These are phyloP conservation scores for Lordiphosa mommai DNA, from an alignment of 1,140 invertebrate genomes.

Conservation along the genomic window DNA sequence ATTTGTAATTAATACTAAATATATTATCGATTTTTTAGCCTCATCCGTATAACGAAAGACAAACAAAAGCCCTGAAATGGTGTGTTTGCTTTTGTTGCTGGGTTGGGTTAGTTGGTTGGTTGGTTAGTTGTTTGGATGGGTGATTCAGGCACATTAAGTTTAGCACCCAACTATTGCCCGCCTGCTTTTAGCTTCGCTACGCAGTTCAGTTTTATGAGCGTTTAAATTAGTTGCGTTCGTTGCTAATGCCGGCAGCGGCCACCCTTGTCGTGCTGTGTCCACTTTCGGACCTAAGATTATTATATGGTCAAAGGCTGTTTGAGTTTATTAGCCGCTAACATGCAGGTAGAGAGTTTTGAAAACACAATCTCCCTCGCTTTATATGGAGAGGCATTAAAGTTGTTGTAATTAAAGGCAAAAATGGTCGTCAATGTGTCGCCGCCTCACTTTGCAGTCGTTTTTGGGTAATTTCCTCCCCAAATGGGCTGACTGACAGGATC, in stretches of 20 bases:
- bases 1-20: conserved; percentile 17
- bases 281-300: conserved; percentile 7
- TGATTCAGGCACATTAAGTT: conserved; percentile 14
- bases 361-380: neutral
- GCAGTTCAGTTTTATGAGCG: conserved; percentile 12
- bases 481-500: conserved; percentile 1
- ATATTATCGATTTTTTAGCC: conserved; percentile 14
- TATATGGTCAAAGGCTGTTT: conserved; percentile 13
- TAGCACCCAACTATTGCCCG: neutral
- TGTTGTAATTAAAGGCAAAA: conserved; percentile 4
- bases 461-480: neutral
- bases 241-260: neutral
- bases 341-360: conserved; percentile 6
- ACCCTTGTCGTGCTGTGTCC: conserved; percentile 3
- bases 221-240: conserved; percentile 15
- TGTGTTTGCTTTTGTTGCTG: conserved; percentile 3
- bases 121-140: conserved; percentile 3
- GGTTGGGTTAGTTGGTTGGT: neutral
- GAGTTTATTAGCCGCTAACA: conserved; percentile 13
- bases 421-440: conserved; percentile 5
- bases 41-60: neutral
- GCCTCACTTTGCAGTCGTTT: conserved; percentile 1
- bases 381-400: neutral
- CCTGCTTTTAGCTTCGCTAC: neutral
- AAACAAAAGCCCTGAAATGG: neutral